phyloP scores from a whole-genome alignment of 1,140 invertebrate genomes.

The Hylaeus volcanicus region DNA sequence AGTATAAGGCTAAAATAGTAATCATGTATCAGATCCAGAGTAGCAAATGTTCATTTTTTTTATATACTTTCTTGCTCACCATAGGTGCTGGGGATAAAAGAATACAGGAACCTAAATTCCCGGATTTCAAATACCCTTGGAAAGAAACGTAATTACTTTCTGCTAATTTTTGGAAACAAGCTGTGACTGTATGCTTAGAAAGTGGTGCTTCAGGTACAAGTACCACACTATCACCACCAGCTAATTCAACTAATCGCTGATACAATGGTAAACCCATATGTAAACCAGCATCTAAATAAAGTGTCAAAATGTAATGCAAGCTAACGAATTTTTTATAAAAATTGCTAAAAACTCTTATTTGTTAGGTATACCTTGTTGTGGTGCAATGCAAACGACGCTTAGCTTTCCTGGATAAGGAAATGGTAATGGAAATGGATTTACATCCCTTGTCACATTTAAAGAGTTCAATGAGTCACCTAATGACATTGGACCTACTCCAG shows the following conservation, averaged over 20 bases:
- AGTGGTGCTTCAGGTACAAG: constrained; percentile 83
- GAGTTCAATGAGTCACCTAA: constrained; percentile 80
- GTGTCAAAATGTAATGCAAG: constrained; percentile 19
- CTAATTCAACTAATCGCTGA: constrained; percentile 82
- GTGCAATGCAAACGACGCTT: constrained; percentile 86
- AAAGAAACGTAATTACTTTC: constrained; percentile 90
- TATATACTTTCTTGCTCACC: constrained; percentile 71
- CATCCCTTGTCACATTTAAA: constrained; percentile 70
- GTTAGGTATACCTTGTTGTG: constrained; percentile 77
- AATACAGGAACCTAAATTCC: constrained; percentile 87
- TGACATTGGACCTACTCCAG: constrained; percentile 85
- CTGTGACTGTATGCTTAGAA: constrained; percentile 82
- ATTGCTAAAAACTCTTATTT: not conserved
- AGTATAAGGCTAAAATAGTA: constrained; percentile 81
- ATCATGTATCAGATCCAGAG: not conserved
- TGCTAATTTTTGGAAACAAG: constrained; percentile 87
- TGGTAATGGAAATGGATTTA: constrained; percentile 85
- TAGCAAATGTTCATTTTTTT: not conserved
- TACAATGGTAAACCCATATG: constrained; percentile 71
- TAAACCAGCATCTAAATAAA: constrained; percentile 69
- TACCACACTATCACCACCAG: constrained; percentile 84
- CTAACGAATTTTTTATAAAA: constrained; percentile 19
- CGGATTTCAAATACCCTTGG: constrained; percentile 88
- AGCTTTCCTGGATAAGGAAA: constrained; percentile 92
- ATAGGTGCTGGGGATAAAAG: constrained; percentile 89